A percentile compares a stretch with the other conserved stretches of the same genome.
phyloP scores from a whole-genome alignment of 2,113 vertebrate species.

The Sterrhoptilus dennistouni region DNA sequence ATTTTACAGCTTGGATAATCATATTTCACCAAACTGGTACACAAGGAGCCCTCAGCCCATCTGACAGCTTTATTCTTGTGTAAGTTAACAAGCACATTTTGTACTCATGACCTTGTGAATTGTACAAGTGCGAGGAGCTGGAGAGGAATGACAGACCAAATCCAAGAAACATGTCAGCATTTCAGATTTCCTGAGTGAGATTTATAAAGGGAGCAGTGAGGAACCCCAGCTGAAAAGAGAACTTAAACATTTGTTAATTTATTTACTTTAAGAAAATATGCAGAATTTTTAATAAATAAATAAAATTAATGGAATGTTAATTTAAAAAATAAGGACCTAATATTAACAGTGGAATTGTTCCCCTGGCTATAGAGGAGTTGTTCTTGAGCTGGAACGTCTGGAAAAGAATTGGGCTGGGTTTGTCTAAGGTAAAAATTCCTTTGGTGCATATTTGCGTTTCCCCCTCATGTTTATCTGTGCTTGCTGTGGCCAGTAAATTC shows the following conservation, averaged over 20 bases:
- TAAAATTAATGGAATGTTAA: background rate
- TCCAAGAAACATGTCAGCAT: conserved; percentile 37
- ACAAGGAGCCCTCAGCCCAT: conserved; percentile 57
- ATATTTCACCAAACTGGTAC: conserved; percentile 70
- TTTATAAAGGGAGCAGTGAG: conserved; percentile 17
- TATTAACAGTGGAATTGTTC: background rate
- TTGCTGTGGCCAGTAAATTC: background rate
- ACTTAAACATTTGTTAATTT: background rate
- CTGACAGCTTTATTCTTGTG: conserved; percentile 71
- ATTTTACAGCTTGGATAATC: conserved; percentile 60
- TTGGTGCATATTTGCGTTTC: fast-evolving
- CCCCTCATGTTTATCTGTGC: background rate
- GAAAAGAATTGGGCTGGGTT: background rate
- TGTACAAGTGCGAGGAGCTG: conserved; percentile 39
- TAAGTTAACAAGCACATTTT: conserved; percentile 69
- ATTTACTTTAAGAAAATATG: background rate
- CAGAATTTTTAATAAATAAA: background rate
- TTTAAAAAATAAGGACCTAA: background rate
- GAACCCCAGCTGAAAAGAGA: background rate
- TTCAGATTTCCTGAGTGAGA: background rate
- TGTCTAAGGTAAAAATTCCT: background rate
- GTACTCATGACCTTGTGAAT: conserved; percentile 61
- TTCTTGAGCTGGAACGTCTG: background rate
- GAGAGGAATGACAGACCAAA: conserved; percentile 58
- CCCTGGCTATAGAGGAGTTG: background rate